These are phyloP conservation scores for Zele albiditarsus DNA, from an alignment of 2,888 invertebrate genomes.

Conservation along the genomic window DNA sequence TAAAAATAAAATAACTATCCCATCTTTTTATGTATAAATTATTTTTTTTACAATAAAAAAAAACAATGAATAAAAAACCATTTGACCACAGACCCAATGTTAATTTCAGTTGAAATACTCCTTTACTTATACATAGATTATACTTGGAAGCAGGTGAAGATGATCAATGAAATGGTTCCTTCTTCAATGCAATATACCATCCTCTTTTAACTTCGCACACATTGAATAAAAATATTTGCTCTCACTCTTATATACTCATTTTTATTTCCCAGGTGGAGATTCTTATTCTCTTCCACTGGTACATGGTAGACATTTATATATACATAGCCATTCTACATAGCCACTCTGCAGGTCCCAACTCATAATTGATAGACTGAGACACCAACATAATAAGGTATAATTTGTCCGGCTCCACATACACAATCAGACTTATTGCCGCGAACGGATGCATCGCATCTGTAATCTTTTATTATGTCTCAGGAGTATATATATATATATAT, in stretches of 20 bases:
- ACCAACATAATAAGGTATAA: conserved; percentile 70
- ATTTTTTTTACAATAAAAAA: background rate
- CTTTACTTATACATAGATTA: background rate
- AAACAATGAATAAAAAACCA: too few relatives aligned
- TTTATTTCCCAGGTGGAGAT: conserved; percentile 29
- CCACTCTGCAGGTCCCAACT: conserved; percentile 48
- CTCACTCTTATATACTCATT: conserved; percentile 16
- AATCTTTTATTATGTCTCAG: conserved; percentile 69
- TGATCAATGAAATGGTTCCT: conserved; percentile 68
- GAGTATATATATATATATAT: conserved; percentile 3
- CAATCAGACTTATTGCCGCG: conserved; percentile 72
- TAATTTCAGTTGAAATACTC: too few relatives aligned
- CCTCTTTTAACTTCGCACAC: background rate
- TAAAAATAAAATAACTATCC: too few relatives aligned
- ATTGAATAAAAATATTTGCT: background rate
- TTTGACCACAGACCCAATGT: too few relatives aligned
- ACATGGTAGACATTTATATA: background rate
- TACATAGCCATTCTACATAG: background rate
- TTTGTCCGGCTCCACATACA: conserved; percentile 70
- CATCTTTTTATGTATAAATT: too few relatives aligned
- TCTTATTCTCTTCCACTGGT: conserved; percentile 22
- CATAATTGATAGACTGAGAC: conserved; percentile 71
- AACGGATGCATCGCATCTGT: conserved; percentile 71
- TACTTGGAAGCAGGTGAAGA: conserved; percentile 52
- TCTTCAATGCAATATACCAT: conserved; percentile 30